Base-by-base conservation (phyloP, 1,140 invertebrate species). In the Teleogryllus occipitalis region DNA sequence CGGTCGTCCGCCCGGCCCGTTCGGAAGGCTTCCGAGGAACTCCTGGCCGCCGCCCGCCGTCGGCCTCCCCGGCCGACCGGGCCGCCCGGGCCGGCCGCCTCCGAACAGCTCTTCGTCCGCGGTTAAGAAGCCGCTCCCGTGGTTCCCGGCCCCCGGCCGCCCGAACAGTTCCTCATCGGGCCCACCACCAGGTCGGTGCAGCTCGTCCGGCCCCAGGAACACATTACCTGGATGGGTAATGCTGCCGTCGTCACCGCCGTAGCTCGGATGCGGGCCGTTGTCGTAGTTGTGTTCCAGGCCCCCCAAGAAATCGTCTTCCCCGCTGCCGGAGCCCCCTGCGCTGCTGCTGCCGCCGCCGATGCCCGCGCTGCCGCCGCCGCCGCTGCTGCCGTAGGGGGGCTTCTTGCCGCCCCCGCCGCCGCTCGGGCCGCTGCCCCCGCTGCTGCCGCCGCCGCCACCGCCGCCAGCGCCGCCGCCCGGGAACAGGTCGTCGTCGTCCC, bases 1-100 rank as follows among this genome's bases (percentile, higher is more conserved):
- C 48, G 82, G 80, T 81, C 81, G 74, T 8, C 74, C 74, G 39
- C 74, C 74, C 21, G 74, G 74, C 39, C 74, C 39, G 74, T 46
- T 46, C 74, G 74, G 74, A 21, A 21, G 74, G 74, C 21, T 75
- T 46, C 74, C 74, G 74, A 46, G 74, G 21, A 46, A 46, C n/a
- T 75, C 39, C n/a, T n/a, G n/a, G 8, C 74, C 74, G 74, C 74
- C 15, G 49, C 15, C 49, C 8, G 21, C 74, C 74, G 74, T 8
- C 8, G 21, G 21, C 8, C 74, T 8, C 8, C 74, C 74, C 74
- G 74, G 74, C 21, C 39, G 8, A 8, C 74, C 74, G 46, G 10
- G 14, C 8, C 74, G 21, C 76, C 72, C 27, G 48, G n/a, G 10
- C 15, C 78, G 14, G 46, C 15, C 27, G 39, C 75, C 75, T 74